These are phyloP conservation scores for Euplexia lucipara DNA, from an alignment of 2,888 invertebrate species.

Conservation along the genomic window DNA sequence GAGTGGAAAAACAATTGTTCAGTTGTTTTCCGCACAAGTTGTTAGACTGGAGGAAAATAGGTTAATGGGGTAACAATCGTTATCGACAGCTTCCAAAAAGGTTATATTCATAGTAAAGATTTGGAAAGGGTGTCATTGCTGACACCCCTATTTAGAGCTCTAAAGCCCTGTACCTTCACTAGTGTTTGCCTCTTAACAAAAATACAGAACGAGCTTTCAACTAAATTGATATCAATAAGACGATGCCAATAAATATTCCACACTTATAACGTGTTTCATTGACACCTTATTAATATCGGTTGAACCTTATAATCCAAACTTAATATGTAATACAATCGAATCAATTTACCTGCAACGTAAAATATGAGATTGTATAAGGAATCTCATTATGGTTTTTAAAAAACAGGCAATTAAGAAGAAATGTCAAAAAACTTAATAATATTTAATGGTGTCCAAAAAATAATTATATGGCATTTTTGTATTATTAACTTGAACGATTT, in stretches of 20 bases:
- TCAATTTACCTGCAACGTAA: constrained; percentile 60
- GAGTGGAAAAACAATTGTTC: constrained; percentile 62
- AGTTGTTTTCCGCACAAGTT: constrained; percentile 48
- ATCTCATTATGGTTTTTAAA: constrained; percentile 70
- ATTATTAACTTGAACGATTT: constrained; percentile 78
- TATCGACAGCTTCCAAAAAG: constrained; percentile 15
- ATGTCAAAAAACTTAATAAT: constrained; percentile 74
- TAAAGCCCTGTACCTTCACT: not conserved
- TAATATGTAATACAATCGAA: constrained; percentile 59
- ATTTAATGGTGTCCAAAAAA: constrained; percentile 78
- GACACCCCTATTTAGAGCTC: constrained; percentile 1
- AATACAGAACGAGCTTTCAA: constrained; percentile 29
- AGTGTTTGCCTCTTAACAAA: constrained; percentile 25
- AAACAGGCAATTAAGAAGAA: constrained; percentile 72
- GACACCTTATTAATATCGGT: constrained; percentile 57
- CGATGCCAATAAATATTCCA: constrained; percentile 52
- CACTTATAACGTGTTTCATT: constrained; percentile 46
- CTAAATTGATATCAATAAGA: constrained; percentile 53
- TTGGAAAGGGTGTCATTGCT: constrained; percentile 36
- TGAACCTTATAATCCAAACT: constrained; percentile 55
- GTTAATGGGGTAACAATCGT: constrained; percentile 31
- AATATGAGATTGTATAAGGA: constrained; percentile 68
- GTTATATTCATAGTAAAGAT: constrained; percentile 23
- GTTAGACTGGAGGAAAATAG: constrained; percentile 31
- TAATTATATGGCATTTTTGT: constrained; percentile 81